Conservation (phyloP, 2,113 vertebrate genomes). For the Podarcis cretensis region DNA sequence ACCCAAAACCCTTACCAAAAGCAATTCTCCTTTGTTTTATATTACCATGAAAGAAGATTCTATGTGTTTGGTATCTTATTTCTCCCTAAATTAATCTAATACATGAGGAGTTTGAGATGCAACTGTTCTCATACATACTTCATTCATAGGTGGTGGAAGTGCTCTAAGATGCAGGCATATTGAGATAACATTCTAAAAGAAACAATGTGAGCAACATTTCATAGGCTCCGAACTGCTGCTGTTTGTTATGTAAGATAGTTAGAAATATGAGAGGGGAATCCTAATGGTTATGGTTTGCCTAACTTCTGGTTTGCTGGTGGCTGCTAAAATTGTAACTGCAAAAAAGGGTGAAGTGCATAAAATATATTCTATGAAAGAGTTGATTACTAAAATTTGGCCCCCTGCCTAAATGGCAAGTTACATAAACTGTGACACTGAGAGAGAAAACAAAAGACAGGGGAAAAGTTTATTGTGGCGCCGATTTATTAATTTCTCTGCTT, state of each 20-base stretch:
- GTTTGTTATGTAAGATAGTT: not conserved
- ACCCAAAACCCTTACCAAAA: not conserved
- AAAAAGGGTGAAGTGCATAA: not conserved
- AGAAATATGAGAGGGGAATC: not conserved
- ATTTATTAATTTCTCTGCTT: conserved; percentile 9
- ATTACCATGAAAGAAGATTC: not conserved
- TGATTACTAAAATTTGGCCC: not conserved
- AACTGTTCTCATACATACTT: not conserved
- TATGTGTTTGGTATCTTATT: not conserved
- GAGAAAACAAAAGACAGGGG: not conserved
- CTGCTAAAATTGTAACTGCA: not conserved
- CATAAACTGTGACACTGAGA: not conserved
- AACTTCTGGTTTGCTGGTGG: not conserved
- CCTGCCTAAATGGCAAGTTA: not conserved
- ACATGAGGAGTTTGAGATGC: not conserved
- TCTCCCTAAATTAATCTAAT: not conserved
- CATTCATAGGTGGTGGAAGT: not conserved
- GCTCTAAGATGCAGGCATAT: not conserved
- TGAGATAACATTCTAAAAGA: not conserved
- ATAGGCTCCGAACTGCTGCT: not conserved
- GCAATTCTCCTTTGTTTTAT: not conserved
- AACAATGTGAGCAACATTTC: not conserved
- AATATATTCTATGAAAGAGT: not conserved
- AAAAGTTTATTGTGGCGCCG: not conserved
- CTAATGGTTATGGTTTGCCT: not conserved